A percentile compares a stretch with the other conserved stretches of the same genome.
Evolutionary conservation across 2,797 vertebrate genomes (phyloP).

Genomic region (Pelobates cultripes): DNA sequence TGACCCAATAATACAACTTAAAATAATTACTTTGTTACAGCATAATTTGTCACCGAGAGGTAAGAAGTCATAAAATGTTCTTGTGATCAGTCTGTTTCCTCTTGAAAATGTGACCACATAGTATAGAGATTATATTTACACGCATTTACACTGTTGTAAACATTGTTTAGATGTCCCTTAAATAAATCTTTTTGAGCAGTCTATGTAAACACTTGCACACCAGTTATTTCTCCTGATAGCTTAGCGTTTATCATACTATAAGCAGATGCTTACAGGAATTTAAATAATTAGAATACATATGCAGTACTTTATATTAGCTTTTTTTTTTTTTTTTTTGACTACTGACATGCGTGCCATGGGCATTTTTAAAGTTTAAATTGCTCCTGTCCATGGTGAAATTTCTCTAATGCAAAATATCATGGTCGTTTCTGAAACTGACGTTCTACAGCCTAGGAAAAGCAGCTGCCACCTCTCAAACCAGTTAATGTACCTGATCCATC

Average conservation of each 20-base stretch:
- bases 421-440: constrained; percentile 27
- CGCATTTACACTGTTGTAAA: too few relatives aligned
- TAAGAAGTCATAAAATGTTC: too few relatives aligned
- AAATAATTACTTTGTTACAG: too few relatives aligned
- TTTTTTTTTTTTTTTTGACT: constrained; percentile 7
- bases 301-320: constrained; percentile 21
- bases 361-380: constrained; percentile 41
- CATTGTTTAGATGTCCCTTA: too few relatives aligned
- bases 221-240: not conserved
- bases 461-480: constrained; percentile 44
- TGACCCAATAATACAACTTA: too few relatives aligned
- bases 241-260: constrained; percentile 2
- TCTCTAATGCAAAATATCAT: constrained; percentile 38
- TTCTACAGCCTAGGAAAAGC: constrained; percentile 18
- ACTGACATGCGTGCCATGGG: constrained; percentile 33
- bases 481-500: constrained; percentile 45
- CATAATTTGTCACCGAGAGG: too few relatives aligned
- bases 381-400: constrained; percentile 23
- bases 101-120: too few relatives aligned
- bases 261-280: not conserved
- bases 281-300: constrained; percentile 16
- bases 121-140: too few relatives aligned
- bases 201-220: too few relatives aligned
- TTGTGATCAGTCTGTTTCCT: too few relatives aligned
- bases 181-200: too few relatives aligned